Percentiles rank a stretch among this genome's conserved stretches.
These are phyloP conservation scores for Drosophila parvula DNA, from an alignment of 1,140 invertebrate genomes.

Conservation along the genomic window DNA sequence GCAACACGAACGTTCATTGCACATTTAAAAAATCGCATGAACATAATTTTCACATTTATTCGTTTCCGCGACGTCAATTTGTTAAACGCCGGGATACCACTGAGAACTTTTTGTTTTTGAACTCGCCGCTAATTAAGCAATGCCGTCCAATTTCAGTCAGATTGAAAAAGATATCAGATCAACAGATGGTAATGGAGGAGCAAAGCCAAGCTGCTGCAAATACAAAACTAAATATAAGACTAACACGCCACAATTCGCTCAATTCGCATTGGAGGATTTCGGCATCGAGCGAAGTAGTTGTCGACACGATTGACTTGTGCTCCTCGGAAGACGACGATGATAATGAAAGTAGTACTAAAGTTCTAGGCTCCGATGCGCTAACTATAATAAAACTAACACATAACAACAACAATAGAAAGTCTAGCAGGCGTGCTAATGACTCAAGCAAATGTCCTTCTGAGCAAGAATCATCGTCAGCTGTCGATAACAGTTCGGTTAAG, in stretches of 20 bases:
- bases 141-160: conserved; percentile 85
- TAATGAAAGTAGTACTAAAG: conserved; percentile 36
- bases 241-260: conserved; percentile 73
- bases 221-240: conserved; percentile 77
- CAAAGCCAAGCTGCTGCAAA: conserved; percentile 68
- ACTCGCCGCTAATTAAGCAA: conserved; percentile 74
- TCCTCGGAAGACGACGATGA: conserved; percentile 86
- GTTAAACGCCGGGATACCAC: conserved; percentile 64
- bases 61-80: conserved; percentile 83
- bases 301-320: conserved; percentile 85
- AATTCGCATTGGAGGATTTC: conserved; percentile 81
- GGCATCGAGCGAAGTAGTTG: conserved; percentile 74
- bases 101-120: conserved; percentile 76
- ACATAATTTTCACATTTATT: conserved; percentile 85
- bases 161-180: conserved; percentile 81
- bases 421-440: conserved; percentile 18
- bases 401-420: conserved; percentile 27
- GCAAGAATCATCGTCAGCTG: conserved; percentile 17
- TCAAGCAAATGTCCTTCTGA: conserved; percentile 22
- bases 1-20: conserved; percentile 81
- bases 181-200: conserved; percentile 80
- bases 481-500: conserved; percentile 54
- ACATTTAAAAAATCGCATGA: conserved; percentile 83
- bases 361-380: conserved; percentile 34
- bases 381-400: conserved; percentile 52